A percentile compares a stretch with the other conserved stretches of the same genome.
Conservation (phyloP, 2,113 vertebrate species). For the Limanda limanda region DNA sequence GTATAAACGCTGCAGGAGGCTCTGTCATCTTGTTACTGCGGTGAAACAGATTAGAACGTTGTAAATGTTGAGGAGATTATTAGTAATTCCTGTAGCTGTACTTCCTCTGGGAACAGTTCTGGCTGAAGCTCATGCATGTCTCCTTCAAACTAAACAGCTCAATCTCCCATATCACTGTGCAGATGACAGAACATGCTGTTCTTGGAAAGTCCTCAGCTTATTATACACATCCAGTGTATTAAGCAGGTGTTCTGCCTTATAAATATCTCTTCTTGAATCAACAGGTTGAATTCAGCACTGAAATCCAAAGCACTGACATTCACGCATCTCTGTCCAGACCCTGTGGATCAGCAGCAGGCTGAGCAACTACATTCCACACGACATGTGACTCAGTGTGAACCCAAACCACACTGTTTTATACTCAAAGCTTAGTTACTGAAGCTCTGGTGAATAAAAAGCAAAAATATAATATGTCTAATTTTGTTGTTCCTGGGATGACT, state of each 20-base stretch:
- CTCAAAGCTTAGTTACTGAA: background rate
- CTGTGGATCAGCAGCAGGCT: slow-evolving; percentile 20
- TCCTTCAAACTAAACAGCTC: slow-evolving; percentile 46
- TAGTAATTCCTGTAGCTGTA: background rate
- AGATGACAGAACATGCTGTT: slow-evolving; percentile 65
- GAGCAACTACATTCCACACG: slow-evolving; percentile 47
- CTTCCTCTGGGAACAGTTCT: background rate
- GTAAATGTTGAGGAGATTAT: slow-evolving; percentile 9
- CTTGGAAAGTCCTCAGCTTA: slow-evolving; percentile 46
- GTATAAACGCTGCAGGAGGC: slow-evolving; percentile 17
- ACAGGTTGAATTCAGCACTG: slow-evolving; percentile 44
- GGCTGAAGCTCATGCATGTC: background rate
- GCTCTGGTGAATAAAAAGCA: background rate
- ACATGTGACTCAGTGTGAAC: slow-evolving; percentile 44
- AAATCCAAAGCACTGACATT: slow-evolving; percentile 16
- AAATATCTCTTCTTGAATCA: slow-evolving; percentile 37
- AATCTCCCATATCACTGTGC: slow-evolving; percentile 38
- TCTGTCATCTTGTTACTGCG: slow-evolving; percentile 7
- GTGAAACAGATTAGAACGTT: slow-evolving; percentile 5
- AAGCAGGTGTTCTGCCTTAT: slow-evolving; percentile 19
- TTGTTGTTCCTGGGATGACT: background rate
- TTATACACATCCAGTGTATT: slow-evolving; percentile 41
- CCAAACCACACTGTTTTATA: slow-evolving; percentile 31
- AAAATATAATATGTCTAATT: background rate
- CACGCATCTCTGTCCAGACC: background rate